These are phyloP conservation scores for Ceyx cyanopectus DNA, from an alignment of 2,113 vertebrate species.

Conservation along the genomic window DNA sequence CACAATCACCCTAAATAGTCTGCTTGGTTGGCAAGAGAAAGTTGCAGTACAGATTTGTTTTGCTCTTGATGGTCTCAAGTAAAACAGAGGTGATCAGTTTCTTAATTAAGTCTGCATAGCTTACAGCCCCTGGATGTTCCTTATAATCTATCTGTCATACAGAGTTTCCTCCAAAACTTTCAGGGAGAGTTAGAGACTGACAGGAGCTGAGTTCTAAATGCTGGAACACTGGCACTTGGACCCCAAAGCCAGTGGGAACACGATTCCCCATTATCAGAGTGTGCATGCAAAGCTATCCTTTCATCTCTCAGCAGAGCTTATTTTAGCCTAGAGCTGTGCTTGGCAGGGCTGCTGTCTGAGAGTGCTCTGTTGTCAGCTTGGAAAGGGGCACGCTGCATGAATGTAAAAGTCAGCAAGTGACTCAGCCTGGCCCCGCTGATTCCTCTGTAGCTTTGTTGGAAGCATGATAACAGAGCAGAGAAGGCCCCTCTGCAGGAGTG, in stretches of 20 bases:
- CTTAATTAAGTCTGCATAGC: neutral
- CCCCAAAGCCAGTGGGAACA: neutral
- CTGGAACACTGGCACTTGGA: neutral
- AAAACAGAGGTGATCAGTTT: neutral
- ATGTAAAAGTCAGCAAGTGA: conserved; percentile 35
- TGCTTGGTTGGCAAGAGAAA: neutral
- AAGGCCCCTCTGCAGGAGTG: neutral
- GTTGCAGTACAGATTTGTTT: neutral
- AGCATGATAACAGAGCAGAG: neutral
- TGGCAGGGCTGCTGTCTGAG: conserved; percentile 26
- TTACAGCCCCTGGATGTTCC: neutral
- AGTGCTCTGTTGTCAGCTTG: conserved; percentile 54
- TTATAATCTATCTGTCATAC: neutral
- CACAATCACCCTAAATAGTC: neutral
- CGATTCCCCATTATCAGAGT: conserved; percentile 12
- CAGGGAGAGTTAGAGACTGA: neutral
- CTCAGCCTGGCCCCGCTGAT: conserved; percentile 18
- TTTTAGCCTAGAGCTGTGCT: conserved; percentile 52
- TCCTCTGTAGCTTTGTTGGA: neutral
- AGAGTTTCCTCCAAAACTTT: neutral
- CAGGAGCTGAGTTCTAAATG: neutral
- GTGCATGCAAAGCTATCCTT: neutral
- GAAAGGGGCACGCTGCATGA: conserved; percentile 14
- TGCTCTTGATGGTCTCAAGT: neutral
- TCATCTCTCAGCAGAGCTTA: conserved; percentile 53